Evolutionary conservation across 2,888 invertebrate species (phyloP).

Genomic region (Amphipyra berbera): DNA sequence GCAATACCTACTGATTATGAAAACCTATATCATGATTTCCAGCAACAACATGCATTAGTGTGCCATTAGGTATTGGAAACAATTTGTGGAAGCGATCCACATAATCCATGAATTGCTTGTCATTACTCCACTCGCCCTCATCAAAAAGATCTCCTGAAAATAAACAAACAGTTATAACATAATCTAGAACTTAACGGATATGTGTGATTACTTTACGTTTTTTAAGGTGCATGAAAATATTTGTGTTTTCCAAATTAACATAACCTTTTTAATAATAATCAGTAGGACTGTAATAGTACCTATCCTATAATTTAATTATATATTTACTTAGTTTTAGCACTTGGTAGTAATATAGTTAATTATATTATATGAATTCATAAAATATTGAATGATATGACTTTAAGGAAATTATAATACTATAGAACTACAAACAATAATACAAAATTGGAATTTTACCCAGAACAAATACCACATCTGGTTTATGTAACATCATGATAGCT

Average conservation of each 20-base stretch:
- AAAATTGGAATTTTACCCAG: conserved; percentile 90
- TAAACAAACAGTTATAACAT: conserved; percentile 16
- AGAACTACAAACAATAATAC: neutral
- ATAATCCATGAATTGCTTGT: conserved; percentile 94
- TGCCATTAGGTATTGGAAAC: conserved; percentile 92
- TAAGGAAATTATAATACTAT: neutral
- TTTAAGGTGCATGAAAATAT: too few species aligned
- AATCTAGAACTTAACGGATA: neutral
- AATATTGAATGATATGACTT: too few species aligned
- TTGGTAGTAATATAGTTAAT: too few species aligned
- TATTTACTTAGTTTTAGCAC: too few species aligned
- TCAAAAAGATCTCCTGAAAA: conserved; percentile 97
- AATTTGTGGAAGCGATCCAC: conserved; percentile 94
- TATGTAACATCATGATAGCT: conserved; percentile 93
- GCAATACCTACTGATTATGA: conserved; percentile 94
- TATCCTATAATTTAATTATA: too few species aligned
- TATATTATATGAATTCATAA: too few species aligned
- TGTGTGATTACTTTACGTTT: too few species aligned
- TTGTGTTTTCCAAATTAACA: too few species aligned
- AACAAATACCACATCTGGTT: conserved; percentile 97
- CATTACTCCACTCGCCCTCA: conserved; percentile 96
- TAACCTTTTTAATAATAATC: too few species aligned
- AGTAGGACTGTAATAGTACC: too few species aligned
- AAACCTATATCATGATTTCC: conserved; percentile 99
- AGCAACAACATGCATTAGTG: conserved; percentile 93